Conservation (phyloP, 2,797 vertebrate species). For the Triplophysa yarkandensis region DNA sequence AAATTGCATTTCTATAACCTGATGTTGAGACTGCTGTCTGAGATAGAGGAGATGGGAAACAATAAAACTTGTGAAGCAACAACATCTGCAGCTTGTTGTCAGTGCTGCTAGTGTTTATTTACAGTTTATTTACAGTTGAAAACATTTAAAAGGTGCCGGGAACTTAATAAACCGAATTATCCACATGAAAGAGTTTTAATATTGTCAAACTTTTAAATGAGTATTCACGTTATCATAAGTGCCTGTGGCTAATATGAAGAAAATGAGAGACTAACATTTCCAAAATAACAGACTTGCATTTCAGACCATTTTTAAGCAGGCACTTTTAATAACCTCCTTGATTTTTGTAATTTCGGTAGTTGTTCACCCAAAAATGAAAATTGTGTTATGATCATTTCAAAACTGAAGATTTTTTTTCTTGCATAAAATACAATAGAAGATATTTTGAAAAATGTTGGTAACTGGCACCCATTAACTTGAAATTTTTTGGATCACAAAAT, state of each 20-base stretch:
- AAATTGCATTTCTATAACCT: neutral
- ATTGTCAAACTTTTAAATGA: conserved; percentile 3
- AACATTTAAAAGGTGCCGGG: neutral
- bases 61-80: neutral
- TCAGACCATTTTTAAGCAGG: neutral
- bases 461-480: too few relatives aligned
- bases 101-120: neutral
- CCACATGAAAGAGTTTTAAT: neutral
- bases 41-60: neutral
- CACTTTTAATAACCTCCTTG: too few relatives aligned
- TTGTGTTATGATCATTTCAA: too few relatives aligned
- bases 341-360: too few relatives aligned
- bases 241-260: conserved; percentile 2
- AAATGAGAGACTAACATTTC: neutral
- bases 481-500: too few relatives aligned
- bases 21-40: neutral
- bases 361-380: too few relatives aligned
- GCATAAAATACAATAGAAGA: too few relatives aligned
- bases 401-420: too few relatives aligned
- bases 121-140: conserved; percentile 2
- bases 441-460: too few relatives aligned
- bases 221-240: neutral
- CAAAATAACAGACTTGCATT: neutral
- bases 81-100: neutral
- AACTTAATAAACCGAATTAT: conserved; percentile 9